A percentile compares a stretch with the other conserved stretches of the same genome.
phyloP scores from a whole-genome alignment of 2,113 vertebrate species.

The Paratilapia polleni region DNA sequence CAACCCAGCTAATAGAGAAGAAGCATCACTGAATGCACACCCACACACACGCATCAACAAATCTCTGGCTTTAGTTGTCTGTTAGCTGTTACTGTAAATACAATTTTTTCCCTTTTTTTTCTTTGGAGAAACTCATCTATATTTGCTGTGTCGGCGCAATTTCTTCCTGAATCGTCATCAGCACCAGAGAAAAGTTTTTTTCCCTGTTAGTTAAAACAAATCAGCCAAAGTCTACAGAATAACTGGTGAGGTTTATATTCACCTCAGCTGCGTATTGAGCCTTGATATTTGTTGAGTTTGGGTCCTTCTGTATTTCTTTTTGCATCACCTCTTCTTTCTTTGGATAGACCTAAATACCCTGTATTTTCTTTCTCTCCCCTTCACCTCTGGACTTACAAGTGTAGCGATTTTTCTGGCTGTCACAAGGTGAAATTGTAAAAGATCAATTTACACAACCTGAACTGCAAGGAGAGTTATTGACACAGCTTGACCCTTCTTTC shows the following conservation, averaged over 20 bases:
- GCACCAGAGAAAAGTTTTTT: background rate
- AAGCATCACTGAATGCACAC: slow-evolving; percentile 1
- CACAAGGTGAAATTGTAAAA: slow-evolving; percentile 93
- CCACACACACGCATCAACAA: background rate
- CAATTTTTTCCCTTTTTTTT: background rate
- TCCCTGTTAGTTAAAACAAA: background rate
- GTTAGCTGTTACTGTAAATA: background rate
- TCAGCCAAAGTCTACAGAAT: background rate
- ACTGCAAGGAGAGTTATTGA: slow-evolving; percentile 88
- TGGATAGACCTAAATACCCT: background rate
- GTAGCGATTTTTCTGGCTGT: slow-evolving; percentile 92
- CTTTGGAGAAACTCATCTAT: no score
- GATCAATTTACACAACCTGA: slow-evolving; percentile 94
- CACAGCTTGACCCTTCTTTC: slow-evolving; percentile 82
- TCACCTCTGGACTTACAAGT: slow-evolving; percentile 82
- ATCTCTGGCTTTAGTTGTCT: background rate
- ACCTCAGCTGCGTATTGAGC: background rate
- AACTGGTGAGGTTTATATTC: background rate
- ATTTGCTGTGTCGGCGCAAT: background rate
- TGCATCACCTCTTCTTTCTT: slow-evolving; percentile 17
- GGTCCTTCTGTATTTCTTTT: background rate
- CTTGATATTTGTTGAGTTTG: background rate
- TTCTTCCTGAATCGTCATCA: background rate
- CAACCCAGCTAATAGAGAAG: slow-evolving; percentile 9
- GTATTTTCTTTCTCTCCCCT: background rate